These are phyloP conservation scores for Eupeodes luniger DNA, from an alignment of 2,888 invertebrate species.

Conservation along the genomic window DNA sequence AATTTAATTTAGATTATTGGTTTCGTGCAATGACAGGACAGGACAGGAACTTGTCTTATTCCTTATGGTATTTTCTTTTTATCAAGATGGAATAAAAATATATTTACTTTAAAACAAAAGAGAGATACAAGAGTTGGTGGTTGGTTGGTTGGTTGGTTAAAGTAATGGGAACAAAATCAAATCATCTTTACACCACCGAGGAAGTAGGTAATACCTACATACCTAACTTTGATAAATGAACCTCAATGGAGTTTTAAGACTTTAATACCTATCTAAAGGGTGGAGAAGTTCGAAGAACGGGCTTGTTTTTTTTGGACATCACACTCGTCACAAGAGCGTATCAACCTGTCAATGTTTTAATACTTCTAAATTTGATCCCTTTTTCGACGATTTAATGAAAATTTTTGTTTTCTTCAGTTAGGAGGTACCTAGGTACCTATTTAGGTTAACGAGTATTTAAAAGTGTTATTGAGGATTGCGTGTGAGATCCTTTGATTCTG, in stretches of 20 bases:
- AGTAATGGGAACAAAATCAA: no score
- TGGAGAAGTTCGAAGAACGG: no score
- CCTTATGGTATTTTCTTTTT: neutral
- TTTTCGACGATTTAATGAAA: neutral
- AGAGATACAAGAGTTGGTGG: neutral
- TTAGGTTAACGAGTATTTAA: conserved; percentile 4
- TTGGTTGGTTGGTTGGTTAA: no score
- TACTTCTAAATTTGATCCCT: neutral
- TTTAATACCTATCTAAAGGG: no score
- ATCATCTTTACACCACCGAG: no score
- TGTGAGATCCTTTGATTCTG: neutral
- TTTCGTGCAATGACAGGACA: conserved; percentile 14
- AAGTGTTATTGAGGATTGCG: neutral
- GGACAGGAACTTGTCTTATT: neutral
- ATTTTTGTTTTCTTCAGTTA: neutral
- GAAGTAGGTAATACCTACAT: no score
- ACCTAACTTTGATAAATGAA: no score
- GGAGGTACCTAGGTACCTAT: neutral
- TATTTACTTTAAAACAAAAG: neutral
- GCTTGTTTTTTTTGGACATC: neutral
- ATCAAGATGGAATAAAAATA: neutral
- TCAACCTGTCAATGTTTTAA: neutral
- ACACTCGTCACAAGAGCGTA: neutral
- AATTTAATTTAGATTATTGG: conserved; percentile 27
- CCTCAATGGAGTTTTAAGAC: neutral